Conservation (phyloP, 1,140 invertebrate species). For the Zaprionus tsacasi region DNA sequence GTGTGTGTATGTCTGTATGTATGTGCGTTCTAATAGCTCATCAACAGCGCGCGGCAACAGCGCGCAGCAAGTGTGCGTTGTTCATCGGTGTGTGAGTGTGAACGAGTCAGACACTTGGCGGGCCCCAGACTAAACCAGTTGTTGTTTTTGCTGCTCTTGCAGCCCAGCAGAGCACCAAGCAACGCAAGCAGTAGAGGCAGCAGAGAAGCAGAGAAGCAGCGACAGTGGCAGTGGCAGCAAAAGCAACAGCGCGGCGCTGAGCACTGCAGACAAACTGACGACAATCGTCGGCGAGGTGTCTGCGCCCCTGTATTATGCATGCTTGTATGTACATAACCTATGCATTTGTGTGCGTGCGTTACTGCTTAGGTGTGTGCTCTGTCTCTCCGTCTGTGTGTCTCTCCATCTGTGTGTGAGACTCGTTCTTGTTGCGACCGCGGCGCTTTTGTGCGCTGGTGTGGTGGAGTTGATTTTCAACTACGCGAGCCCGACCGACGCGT, state of each 20-base stretch:
- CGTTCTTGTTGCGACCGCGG: slow-evolving; percentile 57
- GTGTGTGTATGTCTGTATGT: slow-evolving; percentile 6
- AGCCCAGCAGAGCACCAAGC: slow-evolving; percentile 21
- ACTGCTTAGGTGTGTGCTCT: neutral
- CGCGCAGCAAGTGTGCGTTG: slow-evolving; percentile 50
- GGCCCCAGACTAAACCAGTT: slow-evolving; percentile 24
- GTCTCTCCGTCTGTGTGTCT: neutral
- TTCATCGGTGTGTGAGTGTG: slow-evolving; percentile 42
- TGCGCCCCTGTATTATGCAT: slow-evolving; percentile 53
- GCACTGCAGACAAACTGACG: slow-evolving; percentile 78
- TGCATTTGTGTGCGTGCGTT: slow-evolving; percentile 18
- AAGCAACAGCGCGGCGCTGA: slow-evolving; percentile 55
- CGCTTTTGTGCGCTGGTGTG: slow-evolving; percentile 60
- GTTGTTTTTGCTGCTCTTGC: slow-evolving; percentile 32
- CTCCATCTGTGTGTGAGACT: slow-evolving; percentile 35
- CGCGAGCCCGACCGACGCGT: slow-evolving; percentile 29
- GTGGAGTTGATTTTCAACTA: slow-evolving; percentile 53
- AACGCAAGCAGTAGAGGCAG: neutral
- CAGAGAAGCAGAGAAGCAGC: slow-evolving; percentile 9
- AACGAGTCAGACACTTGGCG: slow-evolving; percentile 59
- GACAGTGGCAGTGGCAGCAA: neutral
- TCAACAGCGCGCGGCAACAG: slow-evolving; percentile 13
- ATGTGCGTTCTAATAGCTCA: slow-evolving; percentile 49
- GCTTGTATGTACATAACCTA: slow-evolving; percentile 4
- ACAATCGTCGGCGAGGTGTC: slow-evolving; percentile 79